phyloP scores from a whole-genome alignment of 2,113 vertebrate species.

The Otis tarda region DNA sequence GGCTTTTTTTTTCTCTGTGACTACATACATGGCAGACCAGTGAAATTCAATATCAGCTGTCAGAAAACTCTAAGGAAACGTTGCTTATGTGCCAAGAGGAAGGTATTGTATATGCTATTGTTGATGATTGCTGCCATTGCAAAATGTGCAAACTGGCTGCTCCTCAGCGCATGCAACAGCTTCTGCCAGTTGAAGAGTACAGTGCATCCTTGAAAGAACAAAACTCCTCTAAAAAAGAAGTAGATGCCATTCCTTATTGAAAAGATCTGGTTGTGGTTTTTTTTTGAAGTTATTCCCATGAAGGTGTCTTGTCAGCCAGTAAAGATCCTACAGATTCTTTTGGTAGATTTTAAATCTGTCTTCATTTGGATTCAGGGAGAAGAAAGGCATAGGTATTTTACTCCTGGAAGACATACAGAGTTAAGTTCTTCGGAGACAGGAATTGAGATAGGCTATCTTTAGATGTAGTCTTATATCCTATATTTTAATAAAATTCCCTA shows the following conservation, averaged over 20 bases:
- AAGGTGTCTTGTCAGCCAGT: background rate
- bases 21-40: background rate
- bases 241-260: rapidly evolving
- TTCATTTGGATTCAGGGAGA: background rate
- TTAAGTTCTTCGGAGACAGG: background rate
- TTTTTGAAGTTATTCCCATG: background rate
- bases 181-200: background rate
- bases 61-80: background rate
- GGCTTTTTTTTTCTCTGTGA: background rate
- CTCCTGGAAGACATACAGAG: background rate
- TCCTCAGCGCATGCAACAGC: background rate
- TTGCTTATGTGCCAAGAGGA: background rate
- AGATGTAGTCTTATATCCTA: background rate
- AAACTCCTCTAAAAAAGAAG: background rate
- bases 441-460: background rate
- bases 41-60: background rate
- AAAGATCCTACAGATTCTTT: background rate
- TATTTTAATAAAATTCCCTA: background rate
- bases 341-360: background rate
- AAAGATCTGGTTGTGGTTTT: background rate
- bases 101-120: background rate
- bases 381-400: background rate
- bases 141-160: background rate
- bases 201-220: background rate
- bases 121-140: background rate